Evolutionary conservation across 2,113 vertebrate genomes (phyloP).

Genomic region (Verasper variegatus): DNA sequence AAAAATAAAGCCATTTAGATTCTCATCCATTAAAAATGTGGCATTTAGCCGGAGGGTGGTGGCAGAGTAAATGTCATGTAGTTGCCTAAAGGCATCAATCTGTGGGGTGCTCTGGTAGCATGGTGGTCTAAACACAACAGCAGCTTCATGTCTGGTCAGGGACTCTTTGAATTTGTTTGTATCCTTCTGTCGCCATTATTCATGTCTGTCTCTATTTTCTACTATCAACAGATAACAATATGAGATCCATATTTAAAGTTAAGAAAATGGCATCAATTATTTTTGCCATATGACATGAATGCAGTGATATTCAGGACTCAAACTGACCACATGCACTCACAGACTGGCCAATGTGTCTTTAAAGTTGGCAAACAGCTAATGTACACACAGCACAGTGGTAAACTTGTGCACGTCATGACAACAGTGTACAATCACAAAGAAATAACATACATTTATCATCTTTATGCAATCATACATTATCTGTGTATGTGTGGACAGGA

Average conservation of each 20-base stretch:
- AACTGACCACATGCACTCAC: background rate
- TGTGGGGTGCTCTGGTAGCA: background rate
- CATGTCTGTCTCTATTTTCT: background rate
- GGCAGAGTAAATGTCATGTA: conserved; percentile 29
- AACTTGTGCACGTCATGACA: background rate
- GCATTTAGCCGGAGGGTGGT: conserved; percentile 18
- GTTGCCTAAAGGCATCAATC: conserved; percentile 9
- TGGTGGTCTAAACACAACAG: conserved; percentile 18
- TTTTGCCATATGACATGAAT: conserved; percentile 2
- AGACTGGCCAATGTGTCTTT: background rate
- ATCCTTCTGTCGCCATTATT: background rate
- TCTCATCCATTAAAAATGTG: conserved; percentile 34
- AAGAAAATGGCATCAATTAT: background rate
- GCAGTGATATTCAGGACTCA: background rate
- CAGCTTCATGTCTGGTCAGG: background rate
- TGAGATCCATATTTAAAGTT: background rate
- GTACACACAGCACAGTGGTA: background rate
- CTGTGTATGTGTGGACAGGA: too few relatives aligned
- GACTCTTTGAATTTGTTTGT: background rate
- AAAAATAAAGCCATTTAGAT: background rate
- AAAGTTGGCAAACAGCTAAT: background rate
- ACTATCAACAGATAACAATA: background rate
- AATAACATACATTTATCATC: background rate
- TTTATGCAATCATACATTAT: background rate
- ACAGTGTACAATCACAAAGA: background rate